Evolutionary conservation across 2,888 invertebrate genomes (phyloP).

Genomic region (Noctua janthina): DNA sequence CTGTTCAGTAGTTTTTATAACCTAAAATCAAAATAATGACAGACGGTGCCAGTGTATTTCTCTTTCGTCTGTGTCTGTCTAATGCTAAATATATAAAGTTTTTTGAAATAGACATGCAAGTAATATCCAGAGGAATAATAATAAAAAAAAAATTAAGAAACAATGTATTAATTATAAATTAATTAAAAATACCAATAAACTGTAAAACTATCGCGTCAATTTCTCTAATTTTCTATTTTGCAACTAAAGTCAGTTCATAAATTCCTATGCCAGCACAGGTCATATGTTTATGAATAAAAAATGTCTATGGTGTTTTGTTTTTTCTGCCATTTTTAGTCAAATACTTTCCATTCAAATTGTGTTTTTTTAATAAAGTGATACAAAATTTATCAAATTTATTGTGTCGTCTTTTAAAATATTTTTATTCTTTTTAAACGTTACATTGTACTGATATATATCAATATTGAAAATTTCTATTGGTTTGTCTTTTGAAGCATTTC

Average conservation of each 20-base stretch:
- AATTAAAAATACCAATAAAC: not conserved
- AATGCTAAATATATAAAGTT: not conserved
- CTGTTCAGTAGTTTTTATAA: constrained; percentile 9
- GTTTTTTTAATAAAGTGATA: constrained; percentile 79
- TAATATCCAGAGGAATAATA: not conserved
- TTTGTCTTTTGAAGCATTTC: constrained; percentile 60
- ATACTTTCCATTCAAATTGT: constrained; percentile 85
- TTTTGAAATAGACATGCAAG: not conserved
- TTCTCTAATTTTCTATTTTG: not conserved
- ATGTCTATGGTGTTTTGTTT: constrained; percentile 86
- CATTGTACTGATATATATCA: constrained; percentile 62
- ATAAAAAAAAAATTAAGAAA: not conserved
- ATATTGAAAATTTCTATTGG: constrained; percentile 59
- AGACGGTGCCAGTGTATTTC: not conserved
- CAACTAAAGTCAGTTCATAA: constrained; percentile 14
- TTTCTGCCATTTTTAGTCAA: constrained; percentile 88
- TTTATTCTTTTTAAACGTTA: constrained; percentile 73
- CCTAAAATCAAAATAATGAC: constrained; percentile 36
- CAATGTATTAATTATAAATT: not conserved
- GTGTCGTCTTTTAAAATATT: constrained; percentile 83
- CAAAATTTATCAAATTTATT: constrained; percentile 85
- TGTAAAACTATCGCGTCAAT: not conserved
- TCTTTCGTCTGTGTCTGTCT: not conserved
- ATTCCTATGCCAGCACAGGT: constrained; percentile 49
- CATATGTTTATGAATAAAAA: constrained; percentile 66